Evolutionary conservation across 2,113 vertebrate species (phyloP).

Genomic region (Xiphias gladius): DNA sequence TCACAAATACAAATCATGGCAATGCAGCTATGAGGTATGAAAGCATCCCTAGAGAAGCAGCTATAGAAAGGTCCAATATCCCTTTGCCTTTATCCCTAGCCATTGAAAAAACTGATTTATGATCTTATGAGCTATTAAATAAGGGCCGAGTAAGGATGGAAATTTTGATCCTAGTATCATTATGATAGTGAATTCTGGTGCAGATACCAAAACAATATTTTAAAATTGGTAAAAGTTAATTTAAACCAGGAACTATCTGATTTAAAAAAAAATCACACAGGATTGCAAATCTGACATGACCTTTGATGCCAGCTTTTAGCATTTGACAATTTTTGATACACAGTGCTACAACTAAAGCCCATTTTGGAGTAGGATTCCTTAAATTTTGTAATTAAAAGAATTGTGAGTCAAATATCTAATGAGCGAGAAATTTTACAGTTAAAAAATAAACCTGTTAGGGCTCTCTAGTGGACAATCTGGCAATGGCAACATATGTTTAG

Average conservation of each 20-base stretch:
- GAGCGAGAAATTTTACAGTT: neutral
- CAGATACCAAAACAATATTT: too few relatives aligned
- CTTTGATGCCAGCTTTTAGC: neutral
- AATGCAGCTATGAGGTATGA: neutral
- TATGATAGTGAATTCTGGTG: neutral
- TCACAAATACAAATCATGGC: slow-evolving; percentile 39
- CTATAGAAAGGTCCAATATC: neutral
- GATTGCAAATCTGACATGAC: neutral
- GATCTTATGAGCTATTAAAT: neutral
- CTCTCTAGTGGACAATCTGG: slow-evolving; percentile 4
- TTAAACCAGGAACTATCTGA: neutral
- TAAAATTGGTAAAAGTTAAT: neutral
- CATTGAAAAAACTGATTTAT: neutral
- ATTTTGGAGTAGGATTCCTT: neutral
- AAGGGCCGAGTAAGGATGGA: neutral
- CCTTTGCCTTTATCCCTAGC: neutral
- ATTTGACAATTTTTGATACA: neutral
- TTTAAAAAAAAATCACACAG: neutral
- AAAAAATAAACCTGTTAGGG: neutral
- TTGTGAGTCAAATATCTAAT: neutral
- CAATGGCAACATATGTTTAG: neutral
- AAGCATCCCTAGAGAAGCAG: neutral
- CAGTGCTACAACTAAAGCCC: neutral
- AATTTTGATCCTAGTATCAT: neutral
- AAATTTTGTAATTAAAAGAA: neutral